phyloP scores from a whole-genome alignment of 1,140 invertebrate species.

The Drosophila bipectinata region DNA sequence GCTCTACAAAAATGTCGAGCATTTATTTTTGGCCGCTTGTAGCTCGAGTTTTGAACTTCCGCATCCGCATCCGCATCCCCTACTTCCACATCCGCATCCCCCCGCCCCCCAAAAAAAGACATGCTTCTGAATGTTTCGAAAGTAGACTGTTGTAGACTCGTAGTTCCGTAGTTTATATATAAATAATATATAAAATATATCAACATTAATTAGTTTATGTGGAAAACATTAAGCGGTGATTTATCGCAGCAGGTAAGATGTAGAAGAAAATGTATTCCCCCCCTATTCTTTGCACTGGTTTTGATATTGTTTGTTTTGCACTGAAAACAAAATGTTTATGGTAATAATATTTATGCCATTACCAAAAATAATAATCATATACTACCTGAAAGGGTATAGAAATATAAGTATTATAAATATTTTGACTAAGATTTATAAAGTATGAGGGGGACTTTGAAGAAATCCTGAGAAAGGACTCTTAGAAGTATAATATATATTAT shows the following conservation, averaged over 20 bases:
- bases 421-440: no score
- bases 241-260: constrained; percentile 35
- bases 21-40: constrained; percentile 30
- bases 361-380: not conserved
- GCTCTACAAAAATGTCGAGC: constrained; percentile 12
- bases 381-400: no score
- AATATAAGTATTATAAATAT: no score
- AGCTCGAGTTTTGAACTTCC: constrained; percentile 15
- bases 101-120: not conserved
- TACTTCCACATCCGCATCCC: constrained; percentile 4
- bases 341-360: not conserved
- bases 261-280: constrained; percentile 9
- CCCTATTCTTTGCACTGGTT: constrained; percentile 17
- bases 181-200: constrained; percentile 2
- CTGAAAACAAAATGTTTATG: not conserved
- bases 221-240: constrained; percentile 10
- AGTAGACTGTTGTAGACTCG: constrained; percentile 1
- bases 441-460: no score
- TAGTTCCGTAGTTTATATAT: constrained; percentile 14
- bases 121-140: constrained; percentile 25
- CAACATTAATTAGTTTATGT: constrained; percentile 9
- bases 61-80: constrained; percentile 4
- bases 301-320: constrained; percentile 4
- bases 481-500: no score
- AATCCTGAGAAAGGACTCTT: no score